Evolutionary conservation across 2,888 invertebrate genomes (phyloP).

Genomic region (Lasioglossum vierecki): DNA sequence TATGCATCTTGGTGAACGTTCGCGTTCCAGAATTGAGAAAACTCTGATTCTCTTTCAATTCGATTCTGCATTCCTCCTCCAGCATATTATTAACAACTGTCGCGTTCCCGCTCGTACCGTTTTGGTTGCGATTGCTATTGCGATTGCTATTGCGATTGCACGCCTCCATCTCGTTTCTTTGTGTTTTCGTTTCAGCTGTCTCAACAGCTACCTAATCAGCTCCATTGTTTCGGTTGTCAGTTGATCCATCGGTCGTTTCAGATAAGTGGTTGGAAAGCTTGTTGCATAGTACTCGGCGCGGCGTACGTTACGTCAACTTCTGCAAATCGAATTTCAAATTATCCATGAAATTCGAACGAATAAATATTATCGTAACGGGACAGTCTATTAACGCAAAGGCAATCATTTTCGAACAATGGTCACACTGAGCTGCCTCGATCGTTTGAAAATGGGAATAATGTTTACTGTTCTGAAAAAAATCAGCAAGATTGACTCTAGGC

Average conservation of each 20-base stretch:
- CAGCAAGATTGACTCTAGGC: not conserved
- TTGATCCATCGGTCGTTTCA: not conserved
- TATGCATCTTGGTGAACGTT: constrained; percentile 7
- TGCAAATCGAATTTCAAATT: not conserved
- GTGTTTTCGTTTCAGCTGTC: not conserved
- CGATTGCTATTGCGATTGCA: not conserved
- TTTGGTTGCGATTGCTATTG: not conserved
- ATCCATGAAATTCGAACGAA: not conserved
- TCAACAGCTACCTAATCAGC: constrained; percentile 6
- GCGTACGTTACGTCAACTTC: not conserved
- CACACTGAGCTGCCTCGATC: not conserved
- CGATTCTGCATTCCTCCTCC: constrained; percentile 16
- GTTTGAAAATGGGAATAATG: not conserved
- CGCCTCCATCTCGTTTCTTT: constrained; percentile 10
- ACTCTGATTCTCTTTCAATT: constrained; percentile 29
- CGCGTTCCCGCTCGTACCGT: not conserved
- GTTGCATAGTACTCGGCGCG: not conserved
- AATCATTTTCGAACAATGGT: not conserved
- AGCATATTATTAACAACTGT: not conserved
- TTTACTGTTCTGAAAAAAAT: not conserved
- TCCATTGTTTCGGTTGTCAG: not conserved
- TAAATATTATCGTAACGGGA: not conserved
- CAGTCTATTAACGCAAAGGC: not conserved
- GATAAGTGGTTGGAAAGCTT: not conserved
- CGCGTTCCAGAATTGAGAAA: not conserved